Percentiles rank a stretch among this genome's conserved stretches.
Evolutionary conservation across 2,113 vertebrate genomes (phyloP).

Genomic region (Eupsittula cactorum): DNA sequence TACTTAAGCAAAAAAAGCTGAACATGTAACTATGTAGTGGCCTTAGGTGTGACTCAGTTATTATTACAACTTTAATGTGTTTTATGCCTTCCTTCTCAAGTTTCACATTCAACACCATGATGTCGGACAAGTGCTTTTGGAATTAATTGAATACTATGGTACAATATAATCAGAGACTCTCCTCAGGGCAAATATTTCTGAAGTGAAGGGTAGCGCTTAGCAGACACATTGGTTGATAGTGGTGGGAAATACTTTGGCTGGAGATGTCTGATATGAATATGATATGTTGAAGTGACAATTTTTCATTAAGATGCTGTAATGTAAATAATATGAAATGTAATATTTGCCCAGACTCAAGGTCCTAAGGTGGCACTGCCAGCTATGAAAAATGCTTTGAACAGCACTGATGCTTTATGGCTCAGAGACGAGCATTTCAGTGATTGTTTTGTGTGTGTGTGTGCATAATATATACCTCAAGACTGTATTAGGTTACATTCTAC

Average conservation of each 20-base stretch:
- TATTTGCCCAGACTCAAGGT: neutral
- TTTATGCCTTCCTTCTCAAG: neutral
- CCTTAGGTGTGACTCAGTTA: neutral
- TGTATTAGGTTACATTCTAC: neutral
- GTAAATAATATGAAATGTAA: neutral
- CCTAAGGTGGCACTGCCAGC: neutral
- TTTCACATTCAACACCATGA: fast-evolving
- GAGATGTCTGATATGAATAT: neutral
- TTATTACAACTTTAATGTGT: neutral
- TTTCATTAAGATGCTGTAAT: neutral
- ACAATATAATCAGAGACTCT: neutral
- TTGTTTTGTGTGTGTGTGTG: neutral
- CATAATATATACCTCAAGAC: neutral
- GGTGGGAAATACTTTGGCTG: neutral
- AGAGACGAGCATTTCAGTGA: neutral
- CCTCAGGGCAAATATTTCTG: neutral
- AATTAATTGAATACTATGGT: neutral
- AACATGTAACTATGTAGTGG: fast-evolving
- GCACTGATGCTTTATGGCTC: neutral
- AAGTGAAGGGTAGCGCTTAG: neutral
- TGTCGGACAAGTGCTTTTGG: neutral
- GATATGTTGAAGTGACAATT: neutral
- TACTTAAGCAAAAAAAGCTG: neutral
- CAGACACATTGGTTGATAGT: neutral
- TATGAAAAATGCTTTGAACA: neutral